Conservation (phyloP, 2,113 vertebrate species). For the Fregetta grallaria region DNA sequence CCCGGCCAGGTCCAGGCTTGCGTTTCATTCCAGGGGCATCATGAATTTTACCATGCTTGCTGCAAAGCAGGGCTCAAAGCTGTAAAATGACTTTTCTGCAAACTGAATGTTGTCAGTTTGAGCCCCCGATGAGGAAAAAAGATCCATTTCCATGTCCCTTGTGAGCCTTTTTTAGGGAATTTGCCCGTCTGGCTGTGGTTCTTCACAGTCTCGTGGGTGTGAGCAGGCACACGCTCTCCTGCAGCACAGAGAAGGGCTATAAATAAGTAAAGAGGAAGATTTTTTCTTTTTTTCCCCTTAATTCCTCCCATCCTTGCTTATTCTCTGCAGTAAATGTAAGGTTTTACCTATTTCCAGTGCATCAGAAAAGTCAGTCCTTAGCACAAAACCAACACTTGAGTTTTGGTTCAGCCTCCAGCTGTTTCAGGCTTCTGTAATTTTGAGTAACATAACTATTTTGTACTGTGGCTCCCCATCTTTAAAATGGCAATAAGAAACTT, state of each 20-base stretch:
- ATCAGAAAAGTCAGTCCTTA: neutral
- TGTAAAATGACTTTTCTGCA: neutral
- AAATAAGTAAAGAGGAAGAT: neutral
- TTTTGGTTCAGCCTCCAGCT: neutral
- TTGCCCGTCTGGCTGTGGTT: neutral
- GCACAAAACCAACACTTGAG: neutral
- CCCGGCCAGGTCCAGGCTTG: neutral
- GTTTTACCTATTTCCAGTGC: neutral
- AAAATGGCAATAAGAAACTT: neutral
- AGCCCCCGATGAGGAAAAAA: neutral
- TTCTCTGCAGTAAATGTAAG: neutral
- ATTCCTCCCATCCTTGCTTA: neutral
- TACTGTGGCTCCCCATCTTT: neutral
- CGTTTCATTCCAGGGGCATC: neutral
- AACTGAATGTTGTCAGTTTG: neutral
- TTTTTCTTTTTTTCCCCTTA: neutral
- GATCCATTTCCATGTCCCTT: neutral
- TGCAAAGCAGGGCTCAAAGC: neutral
- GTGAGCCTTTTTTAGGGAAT: neutral
- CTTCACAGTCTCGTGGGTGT: neutral
- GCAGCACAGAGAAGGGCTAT: neutral
- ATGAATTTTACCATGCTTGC: neutral
- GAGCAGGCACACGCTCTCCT: neutral
- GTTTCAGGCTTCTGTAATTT: neutral
- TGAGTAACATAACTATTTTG: accelerated